These are phyloP conservation scores for Parotocinclus haroldoi DNA, from an alignment of 2,797 vertebrate genomes.

Conservation along the genomic window DNA sequence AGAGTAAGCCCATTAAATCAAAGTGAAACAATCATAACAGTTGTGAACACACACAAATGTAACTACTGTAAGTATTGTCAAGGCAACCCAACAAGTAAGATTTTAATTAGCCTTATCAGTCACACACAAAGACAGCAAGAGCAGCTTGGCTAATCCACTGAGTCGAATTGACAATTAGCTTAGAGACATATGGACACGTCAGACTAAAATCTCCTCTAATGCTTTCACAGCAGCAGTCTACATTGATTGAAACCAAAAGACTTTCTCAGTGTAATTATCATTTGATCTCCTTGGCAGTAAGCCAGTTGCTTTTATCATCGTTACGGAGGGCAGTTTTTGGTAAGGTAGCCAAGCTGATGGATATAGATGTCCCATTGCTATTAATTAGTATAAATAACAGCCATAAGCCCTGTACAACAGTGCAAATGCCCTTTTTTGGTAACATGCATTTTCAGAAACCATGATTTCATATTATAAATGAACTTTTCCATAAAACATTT, in stretches of 20 bases:
- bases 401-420: neutral
- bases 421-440: too few relatives aligned
- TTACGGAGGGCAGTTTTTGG: slow-evolving; percentile 2
- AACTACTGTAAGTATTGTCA: neutral
- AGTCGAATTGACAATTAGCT: neutral
- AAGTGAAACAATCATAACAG: neutral
- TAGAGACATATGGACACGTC: neutral
- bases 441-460: too few relatives aligned
- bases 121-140: neutral
- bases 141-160: neutral
- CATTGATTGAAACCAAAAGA: neutral
- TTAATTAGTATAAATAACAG: slow-evolving; percentile 7
- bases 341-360: neutral
- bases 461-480: too few relatives aligned
- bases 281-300: neutral
- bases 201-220: slow-evolving; percentile 1
- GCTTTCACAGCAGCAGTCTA: slow-evolving; percentile 5
- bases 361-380: neutral
- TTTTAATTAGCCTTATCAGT: neutral
- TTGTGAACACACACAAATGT: neutral
- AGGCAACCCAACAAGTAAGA: neutral
- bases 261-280: neutral
- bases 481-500: too few relatives aligned
- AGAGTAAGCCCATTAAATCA: neutral
- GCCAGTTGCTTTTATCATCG: slow-evolving; percentile 2